Base-by-base conservation (phyloP, 2,113 vertebrate species). In the Toxostoma redivivum region DNA sequence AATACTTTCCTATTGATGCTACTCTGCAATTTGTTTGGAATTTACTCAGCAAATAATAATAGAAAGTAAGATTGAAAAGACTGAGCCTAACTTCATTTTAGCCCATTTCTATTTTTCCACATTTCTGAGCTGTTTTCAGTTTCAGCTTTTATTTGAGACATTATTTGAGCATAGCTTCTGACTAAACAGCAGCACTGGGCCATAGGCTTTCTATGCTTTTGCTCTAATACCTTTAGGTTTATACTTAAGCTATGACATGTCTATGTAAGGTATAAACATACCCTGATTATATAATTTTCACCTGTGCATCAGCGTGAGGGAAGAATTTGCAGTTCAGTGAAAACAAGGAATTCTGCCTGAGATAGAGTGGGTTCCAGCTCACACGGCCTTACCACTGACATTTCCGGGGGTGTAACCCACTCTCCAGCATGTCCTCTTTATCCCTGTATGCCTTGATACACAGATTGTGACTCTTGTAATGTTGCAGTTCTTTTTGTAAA, bases 1-100 rank as follows among this genome's bases (percentile, higher is more conserved):
- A 94, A 95, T 92, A 94, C 35, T 97, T 97, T 96, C 88, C 92
- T 80, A 70, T 58, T 94, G 88, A 92, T 81, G 90, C 35, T 62
- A 57, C n/a, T 40, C 66, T 78, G 80, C 33, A 88, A 62, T 83
- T 96, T 88, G 23, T 72, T 80, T 1, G 10, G 81, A 88, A 88
- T 93, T 92, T 93, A 61, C 33, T 58, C 70, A 80, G 65, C 56
- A 90, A 97, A 70, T 92, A 93, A 86, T 83, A 86, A 90, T 54
- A 96, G 50, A 40, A 65, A 81, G 38, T 73, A 21, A 86, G 81
- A 88, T 83, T 67, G 73, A 92, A 88, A 90, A 70, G 12, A 45
- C 35, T 83, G 42, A 73, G 37, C 6, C 42, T 88, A 80, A 73
- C 67, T 81, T 81, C 15, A 57, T 77, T 96, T 90, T 33, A 23